Evolutionary conservation across 2,888 invertebrate genomes (phyloP).

Genomic region (Frankliniella fusca): DNA sequence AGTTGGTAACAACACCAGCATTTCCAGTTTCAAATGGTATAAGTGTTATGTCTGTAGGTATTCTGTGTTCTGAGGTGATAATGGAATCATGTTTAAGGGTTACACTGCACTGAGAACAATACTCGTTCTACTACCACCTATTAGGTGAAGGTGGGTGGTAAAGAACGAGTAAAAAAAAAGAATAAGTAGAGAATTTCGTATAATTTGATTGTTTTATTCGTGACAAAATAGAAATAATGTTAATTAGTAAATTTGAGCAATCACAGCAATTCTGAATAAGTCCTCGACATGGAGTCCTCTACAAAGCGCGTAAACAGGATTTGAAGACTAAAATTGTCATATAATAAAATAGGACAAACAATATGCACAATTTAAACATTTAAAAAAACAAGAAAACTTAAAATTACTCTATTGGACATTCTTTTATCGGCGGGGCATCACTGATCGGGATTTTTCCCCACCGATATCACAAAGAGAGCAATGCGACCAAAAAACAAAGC

Average conservation of each 20-base stretch:
- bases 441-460: background rate
- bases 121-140: no score
- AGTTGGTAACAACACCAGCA: no score
- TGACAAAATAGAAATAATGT: slow-evolving; percentile 21
- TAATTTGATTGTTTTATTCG: slow-evolving; percentile 6
- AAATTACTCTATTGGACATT: background rate
- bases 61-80: no score
- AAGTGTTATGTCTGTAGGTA: no score
- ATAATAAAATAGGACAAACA: background rate
- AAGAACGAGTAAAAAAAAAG: no score
- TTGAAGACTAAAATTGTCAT: background rate
- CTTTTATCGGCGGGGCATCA: background rate
- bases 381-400: background rate
- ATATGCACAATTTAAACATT: background rate
- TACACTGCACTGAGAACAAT: no score
- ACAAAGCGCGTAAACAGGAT: slow-evolving; percentile 5
- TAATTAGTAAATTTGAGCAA: slow-evolving; percentile 8
- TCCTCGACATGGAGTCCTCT: background rate
- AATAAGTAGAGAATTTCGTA: background rate
- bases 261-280: background rate
- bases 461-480: slow-evolving; percentile 24
- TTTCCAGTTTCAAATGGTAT: no score
- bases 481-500: slow-evolving; percentile 10
- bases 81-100: no score
- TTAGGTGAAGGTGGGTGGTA: no score